Evolutionary conservation across 2,113 vertebrate species (phyloP).

Genomic region (Castor canadensis): DNA sequence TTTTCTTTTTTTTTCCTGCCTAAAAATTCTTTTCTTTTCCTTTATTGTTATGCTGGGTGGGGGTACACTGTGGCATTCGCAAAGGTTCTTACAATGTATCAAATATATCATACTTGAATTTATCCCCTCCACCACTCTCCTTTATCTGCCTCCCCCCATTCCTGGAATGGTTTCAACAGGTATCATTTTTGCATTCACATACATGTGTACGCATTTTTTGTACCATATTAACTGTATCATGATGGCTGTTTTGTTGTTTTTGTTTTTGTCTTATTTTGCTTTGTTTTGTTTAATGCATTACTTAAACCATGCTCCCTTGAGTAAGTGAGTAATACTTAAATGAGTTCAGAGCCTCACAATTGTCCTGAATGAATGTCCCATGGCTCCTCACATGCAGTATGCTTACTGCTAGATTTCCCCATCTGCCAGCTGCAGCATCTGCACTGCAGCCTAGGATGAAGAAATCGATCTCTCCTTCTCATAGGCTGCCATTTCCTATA

Average conservation of each 20-base stretch:
- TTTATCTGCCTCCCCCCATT: too few species aligned
- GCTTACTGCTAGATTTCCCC: background rate
- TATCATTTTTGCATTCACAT: too few species aligned
- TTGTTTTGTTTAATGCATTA: background rate
- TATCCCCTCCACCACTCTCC: too few species aligned
- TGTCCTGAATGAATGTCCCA: background rate
- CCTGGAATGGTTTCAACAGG: too few species aligned
- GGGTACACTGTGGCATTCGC: too few species aligned
- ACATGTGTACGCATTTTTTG: too few species aligned
- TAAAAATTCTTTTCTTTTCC: too few species aligned
- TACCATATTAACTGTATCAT: background rate
- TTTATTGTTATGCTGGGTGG: too few species aligned
- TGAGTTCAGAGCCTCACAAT: background rate
- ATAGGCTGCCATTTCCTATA: background rate
- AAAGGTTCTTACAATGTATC: too few species aligned
- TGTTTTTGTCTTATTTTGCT: background rate
- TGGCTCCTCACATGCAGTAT: background rate
- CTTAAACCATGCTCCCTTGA: background rate
- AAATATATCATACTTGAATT: too few species aligned
- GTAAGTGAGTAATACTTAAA: background rate
- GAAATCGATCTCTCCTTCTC: background rate
- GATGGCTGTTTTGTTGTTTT: background rate
- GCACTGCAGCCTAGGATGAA: rapidly evolving
- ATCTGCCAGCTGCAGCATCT: background rate
- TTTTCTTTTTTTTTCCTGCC: background rate